Conservation (phyloP, 2,113 vertebrate species). For the Megaceryle torquata region DNA sequence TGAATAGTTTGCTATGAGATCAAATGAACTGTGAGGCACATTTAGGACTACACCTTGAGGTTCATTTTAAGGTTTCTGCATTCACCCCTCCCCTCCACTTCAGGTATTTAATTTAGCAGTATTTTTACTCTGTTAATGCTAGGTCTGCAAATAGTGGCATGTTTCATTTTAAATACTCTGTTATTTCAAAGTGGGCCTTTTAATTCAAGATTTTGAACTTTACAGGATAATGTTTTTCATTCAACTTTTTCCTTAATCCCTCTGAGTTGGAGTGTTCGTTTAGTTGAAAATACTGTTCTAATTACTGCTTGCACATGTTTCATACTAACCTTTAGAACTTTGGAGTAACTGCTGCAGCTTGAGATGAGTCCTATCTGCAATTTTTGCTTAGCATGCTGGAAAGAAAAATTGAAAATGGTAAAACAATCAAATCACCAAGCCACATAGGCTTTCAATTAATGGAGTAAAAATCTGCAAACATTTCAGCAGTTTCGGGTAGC, state of each 20-base stretch:
- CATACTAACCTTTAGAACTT: background rate
- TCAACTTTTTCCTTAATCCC: background rate
- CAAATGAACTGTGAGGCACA: constrained; percentile 34
- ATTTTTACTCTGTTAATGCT: constrained; percentile 17
- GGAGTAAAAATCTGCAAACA: background rate
- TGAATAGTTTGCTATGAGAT: constrained; percentile 44
- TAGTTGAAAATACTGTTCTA: background rate
- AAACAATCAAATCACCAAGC: background rate
- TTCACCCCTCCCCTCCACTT: background rate
- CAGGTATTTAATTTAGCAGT: constrained; percentile 1
- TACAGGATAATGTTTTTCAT: background rate
- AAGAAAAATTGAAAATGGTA: background rate
- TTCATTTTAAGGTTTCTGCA: constrained; percentile 51
- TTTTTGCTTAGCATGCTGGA: background rate
- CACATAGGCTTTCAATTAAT: background rate
- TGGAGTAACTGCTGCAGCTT: background rate
- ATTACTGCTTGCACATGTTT: background rate
- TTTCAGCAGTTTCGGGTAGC: background rate
- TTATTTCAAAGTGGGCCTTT: background rate
- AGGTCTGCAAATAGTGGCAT: background rate
- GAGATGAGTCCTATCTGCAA: background rate
- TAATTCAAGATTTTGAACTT: background rate
- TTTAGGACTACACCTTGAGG: constrained; percentile 18
- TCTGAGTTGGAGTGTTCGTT: background rate
- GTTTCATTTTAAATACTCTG: background rate